Base-by-base conservation (phyloP, 2,888 invertebrate species). In the Salticus scenicus region DNA sequence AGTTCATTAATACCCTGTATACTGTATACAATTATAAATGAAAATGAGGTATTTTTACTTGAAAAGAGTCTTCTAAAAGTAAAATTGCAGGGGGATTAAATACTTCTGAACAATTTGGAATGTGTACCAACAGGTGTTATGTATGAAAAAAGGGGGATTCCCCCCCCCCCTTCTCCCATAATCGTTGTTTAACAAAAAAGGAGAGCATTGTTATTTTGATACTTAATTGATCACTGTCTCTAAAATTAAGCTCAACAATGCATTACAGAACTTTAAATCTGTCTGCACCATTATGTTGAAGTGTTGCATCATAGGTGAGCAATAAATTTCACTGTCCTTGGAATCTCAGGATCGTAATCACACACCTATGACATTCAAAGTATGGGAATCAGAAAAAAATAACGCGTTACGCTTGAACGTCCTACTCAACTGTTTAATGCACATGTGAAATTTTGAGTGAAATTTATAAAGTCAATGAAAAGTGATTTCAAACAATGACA, bases 261-360 rank as follows among this genome's bases (percentile, higher is more conserved):
- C 42, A 47, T 17, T 17, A 47, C 17, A 5, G 24, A 20, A 4
- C 57, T 24, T 57, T 24, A 57, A 57, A 57, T 57, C 20, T 57
- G 20, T 57, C 42, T 10, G 42, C 42, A 47, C 42, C 7, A 57
- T 57, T 57, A 57, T 57, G 24, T 24, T 24, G 24, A 57, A 57
- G 57, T 1, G 24, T 57, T 57, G 57, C 57, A 57, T 24, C 57
- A 57, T 12, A 24, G 5, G 57, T 17, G 20, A 1, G 57, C 57
- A 57, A 57, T 57, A 57, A 57, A 57, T 57, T n/a, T 24, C 57
- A 57, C 24, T 57, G 57, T 57, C 57, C 57, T 57, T 57, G 57
- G 24, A 57, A 57, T 57, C 57, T 24, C 57, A 7, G 20, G 24
- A 24, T 24, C 24, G 24, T 8, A 57, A 57, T 57, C 57, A 24